phyloP scores from a whole-genome alignment of 2,888 invertebrate species.

The Latrodectus hesperus region DNA sequence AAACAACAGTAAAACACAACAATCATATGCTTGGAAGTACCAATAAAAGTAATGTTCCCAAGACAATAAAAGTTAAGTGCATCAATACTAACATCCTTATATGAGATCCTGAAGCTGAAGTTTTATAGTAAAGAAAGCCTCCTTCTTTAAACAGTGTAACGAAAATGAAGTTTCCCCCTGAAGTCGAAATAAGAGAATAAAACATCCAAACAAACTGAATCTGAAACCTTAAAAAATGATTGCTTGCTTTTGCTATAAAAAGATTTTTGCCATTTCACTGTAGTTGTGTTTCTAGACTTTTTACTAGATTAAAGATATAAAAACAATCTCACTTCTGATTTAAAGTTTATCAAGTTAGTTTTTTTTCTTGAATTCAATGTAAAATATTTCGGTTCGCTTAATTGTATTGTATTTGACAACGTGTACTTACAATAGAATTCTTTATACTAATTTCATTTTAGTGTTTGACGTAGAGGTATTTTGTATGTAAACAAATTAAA shows the following conservation, averaged over 20 bases:
- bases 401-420: no score
- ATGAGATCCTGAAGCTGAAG: conserved; percentile 19
- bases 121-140: conserved; percentile 33
- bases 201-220: conserved; percentile 30
- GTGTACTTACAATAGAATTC: no score
- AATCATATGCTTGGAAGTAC: conserved; percentile 13
- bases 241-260: conserved; percentile 3
- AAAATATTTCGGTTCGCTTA: no score
- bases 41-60: conserved; percentile 35
- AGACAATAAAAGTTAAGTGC: conserved; percentile 44
- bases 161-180: conserved; percentile 37
- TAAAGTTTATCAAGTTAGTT: no score
- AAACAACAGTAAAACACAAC: background rate
- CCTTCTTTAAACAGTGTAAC: conserved; percentile 2
- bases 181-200: conserved; percentile 28
- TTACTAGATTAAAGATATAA: no score
- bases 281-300: no score
- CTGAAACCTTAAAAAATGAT: conserved; percentile 33
- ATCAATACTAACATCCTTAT: conserved; percentile 21
- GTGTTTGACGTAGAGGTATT: no score
- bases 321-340: no score
- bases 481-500: no score
- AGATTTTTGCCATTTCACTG: no score
- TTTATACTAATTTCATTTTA: no score
- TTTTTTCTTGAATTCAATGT: no score